These are phyloP conservation scores for Lamprotornis superbus DNA, from an alignment of 2,113 vertebrate species.

Conservation along the genomic window DNA sequence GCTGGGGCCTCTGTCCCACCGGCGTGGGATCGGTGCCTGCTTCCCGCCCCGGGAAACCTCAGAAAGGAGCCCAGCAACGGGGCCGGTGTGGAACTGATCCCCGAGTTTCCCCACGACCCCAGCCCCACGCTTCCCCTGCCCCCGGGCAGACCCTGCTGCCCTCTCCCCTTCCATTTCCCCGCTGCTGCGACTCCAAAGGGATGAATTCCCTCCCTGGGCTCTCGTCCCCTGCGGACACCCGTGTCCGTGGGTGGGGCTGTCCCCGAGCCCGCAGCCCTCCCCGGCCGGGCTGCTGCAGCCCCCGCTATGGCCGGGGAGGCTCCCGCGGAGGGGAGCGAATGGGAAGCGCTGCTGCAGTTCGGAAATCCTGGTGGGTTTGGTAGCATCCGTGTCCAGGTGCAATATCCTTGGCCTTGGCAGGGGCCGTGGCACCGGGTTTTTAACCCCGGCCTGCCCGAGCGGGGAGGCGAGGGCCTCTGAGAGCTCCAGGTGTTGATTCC, in stretches of 20 bases:
- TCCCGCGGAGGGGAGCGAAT: fast-evolving
- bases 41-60: not conserved
- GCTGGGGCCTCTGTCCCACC: not conserved
- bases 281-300: not conserved
- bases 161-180: not conserved
- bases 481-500: not conserved
- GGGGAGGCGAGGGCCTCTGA: not conserved
- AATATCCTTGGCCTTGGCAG: not conserved
- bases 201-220: fast-evolving
- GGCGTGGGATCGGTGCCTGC: fast-evolving
- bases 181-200: fast-evolving
- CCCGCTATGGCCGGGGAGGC: not conserved
- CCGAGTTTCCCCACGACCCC: no score
- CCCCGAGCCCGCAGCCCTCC: not conserved
- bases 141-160: not conserved
- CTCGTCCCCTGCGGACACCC: not conserved
- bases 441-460: not conserved
- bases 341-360: not conserved
- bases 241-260: not conserved
- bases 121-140: not conserved
- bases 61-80: not conserved
- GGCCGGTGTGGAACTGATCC: not conserved
- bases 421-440: not conserved
- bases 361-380: not conserved
- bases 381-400: not conserved